These are phyloP conservation scores for Trinectes maculatus DNA, from an alignment of 2,113 vertebrate genomes.

Conservation along the genomic window DNA sequence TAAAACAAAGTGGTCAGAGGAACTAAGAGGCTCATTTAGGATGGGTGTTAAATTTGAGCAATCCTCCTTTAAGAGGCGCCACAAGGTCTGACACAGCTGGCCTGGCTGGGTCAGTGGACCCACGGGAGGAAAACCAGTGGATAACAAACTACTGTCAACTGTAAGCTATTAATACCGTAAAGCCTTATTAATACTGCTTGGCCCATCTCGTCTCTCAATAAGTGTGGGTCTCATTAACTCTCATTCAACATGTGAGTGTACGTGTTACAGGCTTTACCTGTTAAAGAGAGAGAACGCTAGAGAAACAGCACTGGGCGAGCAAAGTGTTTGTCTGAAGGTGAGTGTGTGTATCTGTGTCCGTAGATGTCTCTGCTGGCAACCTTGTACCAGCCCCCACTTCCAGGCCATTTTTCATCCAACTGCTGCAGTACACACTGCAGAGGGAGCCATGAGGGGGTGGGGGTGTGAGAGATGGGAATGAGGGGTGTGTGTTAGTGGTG, in stretches of 20 bases:
- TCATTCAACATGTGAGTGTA: conserved; percentile 18
- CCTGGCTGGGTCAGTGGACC: conserved; percentile 21
- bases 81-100: conserved; percentile 8
- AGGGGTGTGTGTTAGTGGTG: too few species aligned
- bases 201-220: neutral
- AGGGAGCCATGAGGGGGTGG: conserved; percentile 35
- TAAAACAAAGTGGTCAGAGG: conserved; percentile 2
- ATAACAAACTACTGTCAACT: conserved; percentile 38
- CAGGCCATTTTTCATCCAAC: conserved; percentile 71
- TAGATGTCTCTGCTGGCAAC: conserved; percentile 68
- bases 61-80: conserved; percentile 14
- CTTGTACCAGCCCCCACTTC: conserved; percentile 61
- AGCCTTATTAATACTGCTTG: conserved; percentile 20
- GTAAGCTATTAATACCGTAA: conserved; percentile 36
- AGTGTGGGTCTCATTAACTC: conserved; percentile 15
- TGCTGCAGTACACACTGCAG: conserved; percentile 75
- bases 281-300: conserved; percentile 29
- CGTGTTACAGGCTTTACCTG: conserved; percentile 5
- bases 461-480: neutral
- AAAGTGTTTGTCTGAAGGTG: conserved; percentile 53
- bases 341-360: conserved; percentile 62
- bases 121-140: conserved; percentile 9
- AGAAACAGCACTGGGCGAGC: conserved; percentile 30
- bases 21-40: neutral
- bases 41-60: conserved; percentile 12